Percentiles rank a stretch among this genome's conserved stretches.
Conservation (phyloP, 2,888 invertebrate species). For the Lucinisca nassula region DNA sequence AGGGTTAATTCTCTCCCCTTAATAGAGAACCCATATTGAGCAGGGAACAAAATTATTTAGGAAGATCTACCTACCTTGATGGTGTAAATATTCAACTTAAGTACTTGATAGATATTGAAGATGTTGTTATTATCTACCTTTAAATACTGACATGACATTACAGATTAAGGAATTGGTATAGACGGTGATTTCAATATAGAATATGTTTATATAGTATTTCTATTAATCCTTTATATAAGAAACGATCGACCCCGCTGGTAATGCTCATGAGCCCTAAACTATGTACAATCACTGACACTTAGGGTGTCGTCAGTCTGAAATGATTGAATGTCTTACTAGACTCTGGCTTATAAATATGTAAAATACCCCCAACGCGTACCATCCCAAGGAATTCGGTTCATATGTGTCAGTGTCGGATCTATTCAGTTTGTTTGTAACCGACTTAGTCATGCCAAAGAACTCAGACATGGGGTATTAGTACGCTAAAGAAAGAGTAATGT, state of each 20-base stretch:
- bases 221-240: neutral
- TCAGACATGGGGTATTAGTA: neutral
- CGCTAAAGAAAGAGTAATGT: neutral
- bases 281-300: neutral
- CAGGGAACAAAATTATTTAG: no score
- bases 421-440: neutral
- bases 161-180: neutral
- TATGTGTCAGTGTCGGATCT: slow-evolving; percentile 7
- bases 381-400: neutral
- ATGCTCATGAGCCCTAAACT: neutral
- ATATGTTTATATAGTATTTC: slow-evolving; percentile 4
- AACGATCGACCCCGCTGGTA: neutral
- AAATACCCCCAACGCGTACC: neutral
- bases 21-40: no score
- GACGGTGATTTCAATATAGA: neutral
- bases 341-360: neutral
- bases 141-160: neutral
- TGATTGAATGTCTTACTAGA: neutral
- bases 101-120: neutral
- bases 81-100: neutral
- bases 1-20: no score
- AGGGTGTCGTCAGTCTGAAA: neutral
- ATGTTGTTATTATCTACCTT: neutral
- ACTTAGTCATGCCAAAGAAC: neutral
- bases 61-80: no score